Conservation (phyloP, 37 sponge, comb jelly and placozoan genomes). For the Dysidea cf. avara region DNA sequence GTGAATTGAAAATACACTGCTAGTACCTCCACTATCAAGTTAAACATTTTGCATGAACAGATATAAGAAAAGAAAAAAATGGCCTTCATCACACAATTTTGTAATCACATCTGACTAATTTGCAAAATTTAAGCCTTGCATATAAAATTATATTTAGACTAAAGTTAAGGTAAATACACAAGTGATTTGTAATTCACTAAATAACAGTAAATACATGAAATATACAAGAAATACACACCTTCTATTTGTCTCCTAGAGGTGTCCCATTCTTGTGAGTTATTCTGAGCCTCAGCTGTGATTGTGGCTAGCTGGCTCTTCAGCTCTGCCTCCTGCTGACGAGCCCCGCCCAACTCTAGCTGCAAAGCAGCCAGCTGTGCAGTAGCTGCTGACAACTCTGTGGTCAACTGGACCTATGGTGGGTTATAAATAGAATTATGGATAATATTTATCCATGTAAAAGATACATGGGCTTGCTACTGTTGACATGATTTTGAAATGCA, state of each 20-base stretch:
- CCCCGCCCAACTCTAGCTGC: slow-evolving; percentile 56
- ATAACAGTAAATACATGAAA: too few relatives aligned
- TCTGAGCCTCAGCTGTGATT: slow-evolving; percentile 67
- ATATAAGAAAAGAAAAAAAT: too few relatives aligned
- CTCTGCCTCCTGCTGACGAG: slow-evolving; percentile 56
- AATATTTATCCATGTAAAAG: background rate
- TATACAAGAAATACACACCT: slow-evolving; percentile 34
- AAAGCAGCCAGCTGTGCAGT: slow-evolving; percentile 65
- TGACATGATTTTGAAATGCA: background rate
- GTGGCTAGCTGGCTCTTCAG: slow-evolving; percentile 82
- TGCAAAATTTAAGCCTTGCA: too few relatives aligned
- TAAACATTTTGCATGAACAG: too few relatives aligned
- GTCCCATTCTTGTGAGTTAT: slow-evolving; percentile 65
- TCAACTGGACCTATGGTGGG: slow-evolving; percentile 41
- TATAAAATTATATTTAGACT: too few relatives aligned
- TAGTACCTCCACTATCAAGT: too few relatives aligned
- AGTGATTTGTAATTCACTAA: too few relatives aligned
- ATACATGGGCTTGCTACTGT: slow-evolving; percentile 3
- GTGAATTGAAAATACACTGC: background rate
- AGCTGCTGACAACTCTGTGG: slow-evolving; percentile 61
- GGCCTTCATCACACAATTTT: too few relatives aligned
- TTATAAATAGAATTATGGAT: background rate
- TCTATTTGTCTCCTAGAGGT: slow-evolving; percentile 46
- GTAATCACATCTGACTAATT: too few relatives aligned
- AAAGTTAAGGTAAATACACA: too few relatives aligned